A percentile compares a stretch with the other conserved stretches of the same genome.
Evolutionary conservation across 1,140 invertebrate genomes (phyloP).

Genomic region (Tenebrio molitor): DNA sequence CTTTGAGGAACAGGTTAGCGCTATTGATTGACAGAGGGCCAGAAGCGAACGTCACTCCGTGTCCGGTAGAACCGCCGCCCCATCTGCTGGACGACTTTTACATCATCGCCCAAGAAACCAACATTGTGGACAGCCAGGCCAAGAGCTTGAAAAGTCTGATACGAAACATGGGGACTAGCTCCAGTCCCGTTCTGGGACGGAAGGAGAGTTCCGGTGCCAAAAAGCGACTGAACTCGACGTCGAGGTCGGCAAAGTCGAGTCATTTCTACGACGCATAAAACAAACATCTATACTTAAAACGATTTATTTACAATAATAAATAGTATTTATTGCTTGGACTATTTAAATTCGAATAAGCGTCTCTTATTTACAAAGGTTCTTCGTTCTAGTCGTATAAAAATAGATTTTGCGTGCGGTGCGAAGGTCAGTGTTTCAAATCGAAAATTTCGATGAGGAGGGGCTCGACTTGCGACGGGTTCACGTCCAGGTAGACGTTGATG

Average conservation of each 20-base stretch:
- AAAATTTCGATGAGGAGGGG: constrained; percentile 94
- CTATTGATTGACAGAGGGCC: constrained; percentile 65
- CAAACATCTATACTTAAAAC: constrained; percentile 8
- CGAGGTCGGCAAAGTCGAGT: constrained; percentile 42
- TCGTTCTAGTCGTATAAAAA: no score
- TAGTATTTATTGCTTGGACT: constrained; percentile 34
- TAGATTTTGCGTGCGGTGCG: no score
- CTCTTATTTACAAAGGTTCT: no score
- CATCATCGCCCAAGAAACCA: constrained; percentile 85
- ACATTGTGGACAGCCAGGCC: constrained; percentile 72
- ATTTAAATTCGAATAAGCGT: no score
- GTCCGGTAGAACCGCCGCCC: constrained; percentile 75
- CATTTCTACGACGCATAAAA: constrained; percentile 41
- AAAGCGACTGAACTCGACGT: constrained; percentile 55
- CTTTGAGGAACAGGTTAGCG: constrained; percentile 73
- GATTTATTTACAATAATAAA: constrained; percentile 42
- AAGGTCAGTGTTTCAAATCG: constrained; percentile 78
- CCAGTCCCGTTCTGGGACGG: constrained; percentile 83
- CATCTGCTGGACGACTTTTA: constrained; percentile 94
- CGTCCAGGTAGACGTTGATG: constrained; percentile 89
- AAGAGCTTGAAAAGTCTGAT: constrained; percentile 83
- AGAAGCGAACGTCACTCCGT: constrained; percentile 72
- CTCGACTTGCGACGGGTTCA: constrained; percentile 90
- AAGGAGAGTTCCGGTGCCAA: constrained; percentile 71
- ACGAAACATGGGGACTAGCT: constrained; percentile 82